These are phyloP conservation scores for Drosophila sordidula DNA, from an alignment of 2,888 invertebrate genomes.

Conservation along the genomic window DNA sequence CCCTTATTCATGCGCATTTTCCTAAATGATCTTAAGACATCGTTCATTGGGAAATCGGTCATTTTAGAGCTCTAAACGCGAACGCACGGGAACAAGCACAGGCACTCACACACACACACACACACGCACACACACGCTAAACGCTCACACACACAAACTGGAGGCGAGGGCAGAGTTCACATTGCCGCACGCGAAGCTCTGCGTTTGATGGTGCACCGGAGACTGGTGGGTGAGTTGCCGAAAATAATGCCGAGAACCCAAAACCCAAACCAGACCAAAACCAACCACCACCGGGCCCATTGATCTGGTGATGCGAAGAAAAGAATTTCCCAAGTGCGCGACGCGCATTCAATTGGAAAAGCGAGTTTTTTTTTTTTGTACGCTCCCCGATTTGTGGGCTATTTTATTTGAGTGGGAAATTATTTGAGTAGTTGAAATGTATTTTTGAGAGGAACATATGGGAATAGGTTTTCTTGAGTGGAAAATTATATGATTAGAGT, in stretches of 20 bases:
- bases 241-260: constrained; percentile 63
- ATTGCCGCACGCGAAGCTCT: constrained; percentile 73
- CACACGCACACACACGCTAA: neutral
- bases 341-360: constrained; percentile 55
- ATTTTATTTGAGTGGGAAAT: neutral
- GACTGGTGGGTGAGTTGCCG: constrained; percentile 84
- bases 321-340: constrained; percentile 60
- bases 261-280: constrained; percentile 21
- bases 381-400: too few relatives aligned
- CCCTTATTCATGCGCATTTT: constrained; percentile 78
- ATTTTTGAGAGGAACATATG: too few relatives aligned
- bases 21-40: constrained; percentile 75
- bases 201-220: constrained; percentile 75
- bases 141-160: constrained; percentile 8
- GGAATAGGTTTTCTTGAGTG: neutral
- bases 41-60: constrained; percentile 77
- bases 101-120: constrained; percentile 9
- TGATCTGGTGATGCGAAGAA: constrained; percentile 39
- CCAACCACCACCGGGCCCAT: constrained; percentile 46
- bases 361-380: constrained; percentile 28
- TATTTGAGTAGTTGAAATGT: too few relatives aligned
- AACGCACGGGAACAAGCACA: constrained; percentile 8
- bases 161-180: constrained; percentile 40
- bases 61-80: constrained; percentile 45
- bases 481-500: too few relatives aligned